These are phyloP conservation scores for Nasonia oneida DNA, from an alignment of 2,888 invertebrate species.

Conservation along the genomic window DNA sequence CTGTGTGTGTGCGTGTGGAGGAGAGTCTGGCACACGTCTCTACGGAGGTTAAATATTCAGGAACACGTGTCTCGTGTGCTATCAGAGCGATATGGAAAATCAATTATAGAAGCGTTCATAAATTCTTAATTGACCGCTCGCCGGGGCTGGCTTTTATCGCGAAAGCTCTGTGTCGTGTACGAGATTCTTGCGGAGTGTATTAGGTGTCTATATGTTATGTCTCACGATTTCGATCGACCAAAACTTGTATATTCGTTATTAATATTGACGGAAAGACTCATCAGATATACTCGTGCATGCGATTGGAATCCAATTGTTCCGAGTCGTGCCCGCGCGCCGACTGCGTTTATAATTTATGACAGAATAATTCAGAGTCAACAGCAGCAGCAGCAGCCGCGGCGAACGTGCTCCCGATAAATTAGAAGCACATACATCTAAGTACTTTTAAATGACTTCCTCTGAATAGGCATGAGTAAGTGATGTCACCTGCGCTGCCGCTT, in stretches of 20 bases:
- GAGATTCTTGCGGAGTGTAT: background rate
- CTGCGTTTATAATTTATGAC: background rate
- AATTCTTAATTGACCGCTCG: background rate
- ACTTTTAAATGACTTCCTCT: slow-evolving; percentile 26
- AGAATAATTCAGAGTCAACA: slow-evolving; percentile 23
- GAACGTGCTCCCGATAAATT: slow-evolving; percentile 11
- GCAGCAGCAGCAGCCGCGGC: background rate
- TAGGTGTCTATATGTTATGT: no score
- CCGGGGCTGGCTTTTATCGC: background rate
- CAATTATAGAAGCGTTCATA: slow-evolving; percentile 14
- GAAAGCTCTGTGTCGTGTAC: background rate
- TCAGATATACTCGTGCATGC: background rate
- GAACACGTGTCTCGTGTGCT: slow-evolving; percentile 28
- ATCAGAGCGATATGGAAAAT: slow-evolving; percentile 31
- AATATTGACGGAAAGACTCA: background rate
- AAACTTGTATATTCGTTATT: background rate
- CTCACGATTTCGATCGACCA: background rate
- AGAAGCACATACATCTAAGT: background rate
- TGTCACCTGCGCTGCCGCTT: slow-evolving; percentile 29
- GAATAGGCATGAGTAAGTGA: slow-evolving; percentile 7
- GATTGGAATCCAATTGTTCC: background rate
- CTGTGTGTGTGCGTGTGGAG: background rate
- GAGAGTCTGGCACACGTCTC: background rate
- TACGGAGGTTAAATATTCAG: slow-evolving; percentile 21
- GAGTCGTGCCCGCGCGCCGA: background rate